phyloP scores from a whole-genome alignment of 2,888 invertebrate species.

The Apamea sordens region DNA sequence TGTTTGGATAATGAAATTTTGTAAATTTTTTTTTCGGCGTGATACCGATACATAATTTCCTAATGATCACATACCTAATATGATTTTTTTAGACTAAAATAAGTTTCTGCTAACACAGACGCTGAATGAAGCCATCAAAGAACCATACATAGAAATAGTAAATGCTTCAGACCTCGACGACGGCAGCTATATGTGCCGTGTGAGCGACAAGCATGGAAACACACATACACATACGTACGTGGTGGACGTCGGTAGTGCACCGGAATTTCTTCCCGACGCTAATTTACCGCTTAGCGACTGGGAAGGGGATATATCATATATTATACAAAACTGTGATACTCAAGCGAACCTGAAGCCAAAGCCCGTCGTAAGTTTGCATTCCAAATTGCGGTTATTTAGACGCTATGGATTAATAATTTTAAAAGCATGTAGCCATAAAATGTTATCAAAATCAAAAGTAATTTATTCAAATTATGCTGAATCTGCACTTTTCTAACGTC shows the following conservation, averaged over 20 bases:
- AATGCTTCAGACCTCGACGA: constrained; percentile 32
- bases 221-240: constrained; percentile 53
- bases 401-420: no score
- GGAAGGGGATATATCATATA: constrained; percentile 35
- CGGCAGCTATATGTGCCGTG: constrained; percentile 65
- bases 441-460: no score
- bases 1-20: no score
- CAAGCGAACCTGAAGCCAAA: constrained; percentile 24
- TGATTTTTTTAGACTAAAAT: neutral
- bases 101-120: constrained; percentile 32
- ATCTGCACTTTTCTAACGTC: no score
- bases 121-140: constrained; percentile 13
- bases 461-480: no score
- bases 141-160: constrained; percentile 22
- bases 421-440: no score
- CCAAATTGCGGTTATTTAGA: neutral
- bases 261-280: neutral
- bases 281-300: constrained; percentile 30
- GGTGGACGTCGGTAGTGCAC: constrained; percentile 57
- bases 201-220: constrained; percentile 51
- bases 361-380: constrained; percentile 42
- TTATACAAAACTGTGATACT: constrained; percentile 36
- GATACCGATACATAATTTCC: no score
- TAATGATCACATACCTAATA: no score
- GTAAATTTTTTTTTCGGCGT: no score